phyloP scores from a whole-genome alignment of 2,888 invertebrate genomes.

The Rhodophaea formosa region DNA sequence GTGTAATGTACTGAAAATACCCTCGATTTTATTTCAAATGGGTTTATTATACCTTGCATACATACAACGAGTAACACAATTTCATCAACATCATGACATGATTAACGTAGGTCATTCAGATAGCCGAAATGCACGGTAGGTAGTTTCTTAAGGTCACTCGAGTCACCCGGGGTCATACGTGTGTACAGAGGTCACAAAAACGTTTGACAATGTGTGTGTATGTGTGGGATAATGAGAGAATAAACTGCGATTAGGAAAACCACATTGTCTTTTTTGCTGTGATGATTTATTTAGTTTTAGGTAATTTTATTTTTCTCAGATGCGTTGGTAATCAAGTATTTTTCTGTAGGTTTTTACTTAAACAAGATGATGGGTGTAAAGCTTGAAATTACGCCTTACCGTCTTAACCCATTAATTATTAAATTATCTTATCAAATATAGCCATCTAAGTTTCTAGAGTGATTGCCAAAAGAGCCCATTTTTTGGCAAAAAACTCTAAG shows the following conservation, averaged over 20 bases:
- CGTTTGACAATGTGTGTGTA: not conserved
- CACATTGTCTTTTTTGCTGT: not conserved
- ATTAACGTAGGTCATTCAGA: not conserved
- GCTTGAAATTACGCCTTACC: no score
- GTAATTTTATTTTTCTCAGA: not conserved
- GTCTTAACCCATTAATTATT: no score
- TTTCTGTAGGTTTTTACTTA: no score
- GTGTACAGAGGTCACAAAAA: constrained; percentile 3
- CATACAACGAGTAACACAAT: no score
- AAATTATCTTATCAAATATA: no score
- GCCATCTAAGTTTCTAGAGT: no score
- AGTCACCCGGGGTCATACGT: constrained; percentile 3
- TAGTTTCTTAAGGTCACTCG: constrained; percentile 1
- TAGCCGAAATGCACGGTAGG: not conserved
- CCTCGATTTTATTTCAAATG: not conserved
- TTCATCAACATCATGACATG: not conserved
- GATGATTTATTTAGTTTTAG: not conserved
- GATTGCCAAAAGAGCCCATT: no score
- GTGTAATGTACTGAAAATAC: not conserved
- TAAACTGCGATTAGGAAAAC: not conserved
- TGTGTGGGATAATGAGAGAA: constrained; percentile 3
- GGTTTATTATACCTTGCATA: no score
- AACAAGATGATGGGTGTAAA: no score
- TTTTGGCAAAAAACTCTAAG: no score
- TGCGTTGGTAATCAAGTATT: no score